These are phyloP conservation scores for Vanacampus margaritifer DNA, from an alignment of 2,113 vertebrate species.

Conservation along the genomic window DNA sequence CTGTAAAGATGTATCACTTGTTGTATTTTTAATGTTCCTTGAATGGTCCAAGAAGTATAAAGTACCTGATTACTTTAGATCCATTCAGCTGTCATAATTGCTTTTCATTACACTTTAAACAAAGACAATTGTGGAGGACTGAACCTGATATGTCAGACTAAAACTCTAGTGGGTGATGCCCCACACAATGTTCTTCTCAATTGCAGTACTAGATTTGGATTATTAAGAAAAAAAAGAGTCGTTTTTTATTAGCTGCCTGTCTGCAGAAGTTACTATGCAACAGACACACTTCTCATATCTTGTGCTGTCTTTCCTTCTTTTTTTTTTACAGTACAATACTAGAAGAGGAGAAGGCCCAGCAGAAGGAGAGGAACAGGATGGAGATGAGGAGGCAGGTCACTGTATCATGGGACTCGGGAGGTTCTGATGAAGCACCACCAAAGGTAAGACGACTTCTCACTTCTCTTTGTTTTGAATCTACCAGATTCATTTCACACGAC, in stretches of 20 bases:
- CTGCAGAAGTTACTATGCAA: not conserved
- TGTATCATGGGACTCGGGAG: conserved; percentile 93
- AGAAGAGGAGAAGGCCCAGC: conserved; percentile 94
- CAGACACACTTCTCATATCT: not conserved
- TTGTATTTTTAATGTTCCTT: too few relatives aligned
- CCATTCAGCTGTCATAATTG: not conserved
- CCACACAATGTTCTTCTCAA: not conserved
- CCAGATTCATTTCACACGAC: not conserved
- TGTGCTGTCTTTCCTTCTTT: not conserved
- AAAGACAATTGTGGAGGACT: not conserved
- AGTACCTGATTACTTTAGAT: not conserved
- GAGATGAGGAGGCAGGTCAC: conserved; percentile 95
- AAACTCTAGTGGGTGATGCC: not conserved
- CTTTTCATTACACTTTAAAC: not conserved
- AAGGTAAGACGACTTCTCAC: conserved; percentile 77
- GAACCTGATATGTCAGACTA: not conserved
- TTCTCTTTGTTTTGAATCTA: not conserved
- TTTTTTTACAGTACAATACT: conserved; percentile 83
- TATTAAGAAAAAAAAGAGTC: not conserved
- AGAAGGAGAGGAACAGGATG: conserved; percentile 94
- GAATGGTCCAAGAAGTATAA: too few relatives aligned
- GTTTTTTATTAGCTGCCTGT: not conserved
- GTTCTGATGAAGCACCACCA: conserved; percentile 92
- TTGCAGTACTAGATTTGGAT: not conserved
- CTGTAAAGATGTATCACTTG: not conserved